Conservation (phyloP, 2,888 invertebrate species). For the Epirrita christyi region DNA sequence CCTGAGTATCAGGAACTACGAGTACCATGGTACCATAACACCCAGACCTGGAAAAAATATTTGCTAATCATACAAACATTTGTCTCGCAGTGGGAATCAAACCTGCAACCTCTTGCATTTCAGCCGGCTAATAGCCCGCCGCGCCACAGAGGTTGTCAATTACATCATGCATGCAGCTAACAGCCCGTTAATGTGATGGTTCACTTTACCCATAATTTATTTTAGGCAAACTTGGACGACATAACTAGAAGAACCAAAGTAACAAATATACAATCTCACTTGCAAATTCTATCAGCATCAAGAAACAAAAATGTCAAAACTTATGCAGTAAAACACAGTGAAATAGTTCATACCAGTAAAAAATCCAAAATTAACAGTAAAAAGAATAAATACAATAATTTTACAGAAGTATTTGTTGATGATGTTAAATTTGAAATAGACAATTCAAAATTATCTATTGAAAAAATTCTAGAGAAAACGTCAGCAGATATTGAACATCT, state of each 20-base stretch:
- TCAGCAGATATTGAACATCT: constrained; percentile 4
- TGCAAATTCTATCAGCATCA: constrained; percentile 16
- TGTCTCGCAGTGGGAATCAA: too few relatives aligned
- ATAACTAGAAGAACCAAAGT: neutral
- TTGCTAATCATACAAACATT: too few relatives aligned
- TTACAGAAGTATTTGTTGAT: constrained; percentile 22
- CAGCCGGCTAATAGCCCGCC: too few relatives aligned
- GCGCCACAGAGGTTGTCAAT: too few relatives aligned
- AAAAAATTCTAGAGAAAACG: constrained; percentile 8
- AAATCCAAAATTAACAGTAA: neutral
- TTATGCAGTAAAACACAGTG: constrained; percentile 13
- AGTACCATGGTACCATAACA: too few relatives aligned
- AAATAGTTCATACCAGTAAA: neutral
- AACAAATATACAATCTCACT: neutral
- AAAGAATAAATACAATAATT: constrained; percentile 8
- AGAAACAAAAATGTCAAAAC: constrained; percentile 17
- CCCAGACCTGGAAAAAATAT: too few relatives aligned
- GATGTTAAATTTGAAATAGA: constrained; percentile 14
- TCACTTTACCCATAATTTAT: neutral
- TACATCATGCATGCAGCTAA: too few relatives aligned
- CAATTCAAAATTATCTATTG: constrained; percentile 14
- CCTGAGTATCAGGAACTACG: too few relatives aligned
- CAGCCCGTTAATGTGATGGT: neutral
- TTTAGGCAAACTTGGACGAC: constrained; percentile 6
- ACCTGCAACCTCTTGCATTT: too few relatives aligned